Evolutionary conservation across 1,140 invertebrate genomes (phyloP).

Genomic region (Trinorchestia longiramus): DNA sequence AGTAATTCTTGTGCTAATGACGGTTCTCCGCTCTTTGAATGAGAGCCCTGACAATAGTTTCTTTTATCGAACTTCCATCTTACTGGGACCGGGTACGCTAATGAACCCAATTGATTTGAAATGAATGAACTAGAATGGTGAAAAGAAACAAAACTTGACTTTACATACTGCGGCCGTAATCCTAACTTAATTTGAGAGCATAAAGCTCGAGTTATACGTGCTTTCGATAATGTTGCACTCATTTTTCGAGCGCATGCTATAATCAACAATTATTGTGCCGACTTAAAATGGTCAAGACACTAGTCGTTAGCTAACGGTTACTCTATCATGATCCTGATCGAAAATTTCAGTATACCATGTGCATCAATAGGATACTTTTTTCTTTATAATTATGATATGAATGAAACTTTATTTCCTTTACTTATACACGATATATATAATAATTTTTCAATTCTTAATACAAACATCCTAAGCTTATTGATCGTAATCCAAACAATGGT

Average conservation of each 20-base stretch:
- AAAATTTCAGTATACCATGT: too few relatives aligned
- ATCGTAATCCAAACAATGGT: too few relatives aligned
- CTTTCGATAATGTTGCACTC: conserved; percentile 17
- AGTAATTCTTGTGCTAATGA: conserved; percentile 66
- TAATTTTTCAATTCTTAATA: too few relatives aligned
- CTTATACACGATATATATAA: too few relatives aligned
- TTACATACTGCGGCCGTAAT: not conserved
- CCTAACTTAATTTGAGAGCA: not conserved
- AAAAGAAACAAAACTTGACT: not conserved
- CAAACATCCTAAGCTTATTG: too few relatives aligned
- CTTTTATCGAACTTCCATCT: conserved; percentile 14
- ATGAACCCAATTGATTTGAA: not conserved
- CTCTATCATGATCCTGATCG: too few relatives aligned
- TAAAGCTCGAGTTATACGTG: not conserved
- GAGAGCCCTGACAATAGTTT: not conserved
- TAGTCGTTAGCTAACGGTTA: too few relatives aligned
- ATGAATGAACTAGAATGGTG: not conserved
- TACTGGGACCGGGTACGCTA: not conserved
- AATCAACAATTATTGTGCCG: not conserved
- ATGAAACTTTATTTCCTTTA: too few relatives aligned
- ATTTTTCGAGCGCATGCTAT: not conserved
- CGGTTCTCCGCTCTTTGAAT: not conserved
- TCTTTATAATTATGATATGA: too few relatives aligned
- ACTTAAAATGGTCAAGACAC: too few relatives aligned
- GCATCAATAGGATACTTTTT: too few relatives aligned